These are phyloP conservation scores for Anthopleura sola DNA, from an alignment of 64 coral and sea anemone genomes.

Conservation along the genomic window DNA sequence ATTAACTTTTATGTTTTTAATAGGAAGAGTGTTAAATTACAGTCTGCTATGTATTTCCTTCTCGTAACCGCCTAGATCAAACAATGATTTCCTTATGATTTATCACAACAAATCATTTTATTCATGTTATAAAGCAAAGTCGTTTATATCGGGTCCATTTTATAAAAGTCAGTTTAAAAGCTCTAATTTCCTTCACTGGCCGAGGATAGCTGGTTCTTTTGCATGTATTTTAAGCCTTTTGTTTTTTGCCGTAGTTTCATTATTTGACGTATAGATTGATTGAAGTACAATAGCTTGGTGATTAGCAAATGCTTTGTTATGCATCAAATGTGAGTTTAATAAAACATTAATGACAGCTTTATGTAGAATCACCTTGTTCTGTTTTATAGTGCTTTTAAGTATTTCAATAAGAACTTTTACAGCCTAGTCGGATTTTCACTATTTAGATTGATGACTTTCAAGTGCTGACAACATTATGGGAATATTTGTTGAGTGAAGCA, in stretches of 20 bases:
- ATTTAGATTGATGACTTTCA: background rate
- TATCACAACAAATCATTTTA: background rate
- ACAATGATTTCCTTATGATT: background rate
- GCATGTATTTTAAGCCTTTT: background rate
- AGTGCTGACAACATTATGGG: background rate
- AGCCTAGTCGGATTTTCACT: background rate
- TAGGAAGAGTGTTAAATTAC: background rate
- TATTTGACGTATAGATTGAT: background rate
- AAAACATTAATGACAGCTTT: background rate
- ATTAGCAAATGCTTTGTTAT: background rate
- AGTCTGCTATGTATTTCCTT: background rate
- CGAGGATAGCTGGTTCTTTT: background rate
- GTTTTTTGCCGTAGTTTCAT: too few species aligned
- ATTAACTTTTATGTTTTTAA: background rate
- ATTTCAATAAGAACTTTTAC: too few species aligned
- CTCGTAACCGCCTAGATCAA: background rate
- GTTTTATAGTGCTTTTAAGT: too few species aligned
- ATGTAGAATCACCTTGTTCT: background rate
- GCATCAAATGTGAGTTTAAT: background rate
- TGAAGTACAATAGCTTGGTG: background rate
- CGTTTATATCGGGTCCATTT: background rate
- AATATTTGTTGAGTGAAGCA: background rate
- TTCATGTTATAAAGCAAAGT: background rate
- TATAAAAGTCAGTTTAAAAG: background rate
- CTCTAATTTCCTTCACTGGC: background rate